phyloP scores from a whole-genome alignment of 2,888 invertebrate genomes.

The Schrankia costaestrigalis region DNA sequence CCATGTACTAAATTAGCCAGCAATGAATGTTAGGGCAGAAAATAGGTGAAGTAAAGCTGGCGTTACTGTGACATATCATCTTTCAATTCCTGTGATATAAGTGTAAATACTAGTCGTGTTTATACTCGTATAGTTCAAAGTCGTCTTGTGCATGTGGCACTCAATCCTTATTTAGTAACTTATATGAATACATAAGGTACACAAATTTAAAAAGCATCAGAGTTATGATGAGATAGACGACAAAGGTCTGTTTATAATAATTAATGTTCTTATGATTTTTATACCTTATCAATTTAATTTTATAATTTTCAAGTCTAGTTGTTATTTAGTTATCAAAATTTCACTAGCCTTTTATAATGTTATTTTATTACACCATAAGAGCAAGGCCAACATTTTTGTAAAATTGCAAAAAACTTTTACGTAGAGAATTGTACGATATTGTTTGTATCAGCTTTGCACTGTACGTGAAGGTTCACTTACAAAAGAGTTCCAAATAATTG shows the following conservation, averaged over 20 bases:
- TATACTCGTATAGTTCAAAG: slow-evolving; percentile 10
- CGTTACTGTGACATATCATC: neutral
- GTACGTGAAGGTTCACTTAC: neutral
- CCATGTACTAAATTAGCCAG: too few relatives aligned
- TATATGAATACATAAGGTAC: slow-evolving; percentile 15
- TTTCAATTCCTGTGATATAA: slow-evolving; percentile 18
- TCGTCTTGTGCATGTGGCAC: slow-evolving; percentile 21
- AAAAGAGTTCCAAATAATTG: slow-evolving; percentile 3
- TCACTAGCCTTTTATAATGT: slow-evolving; percentile 79
- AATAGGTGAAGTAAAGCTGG: neutral
- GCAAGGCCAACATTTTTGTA: slow-evolving; percentile 69
- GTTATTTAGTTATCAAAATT: slow-evolving; percentile 77
- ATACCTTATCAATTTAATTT: slow-evolving; percentile 64
- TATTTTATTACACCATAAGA: slow-evolving; percentile 68
- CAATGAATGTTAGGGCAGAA: too few relatives aligned
- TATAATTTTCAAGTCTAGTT: slow-evolving; percentile 73
- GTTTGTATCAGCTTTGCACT: slow-evolving; percentile 25
- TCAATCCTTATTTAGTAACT: slow-evolving; percentile 16
- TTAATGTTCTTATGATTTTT: slow-evolving; percentile 46
- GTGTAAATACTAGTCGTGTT: too few relatives aligned
- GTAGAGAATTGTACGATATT: slow-evolving; percentile 36
- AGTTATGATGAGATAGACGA: slow-evolving; percentile 17
- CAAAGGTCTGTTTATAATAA: slow-evolving; percentile 32
- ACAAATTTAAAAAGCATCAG: slow-evolving; percentile 23
- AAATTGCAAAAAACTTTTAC: slow-evolving; percentile 42